Evolutionary conservation across 2,797 vertebrate genomes (phyloP).

Genomic region (Lagorchestes hirsutus): DNA sequence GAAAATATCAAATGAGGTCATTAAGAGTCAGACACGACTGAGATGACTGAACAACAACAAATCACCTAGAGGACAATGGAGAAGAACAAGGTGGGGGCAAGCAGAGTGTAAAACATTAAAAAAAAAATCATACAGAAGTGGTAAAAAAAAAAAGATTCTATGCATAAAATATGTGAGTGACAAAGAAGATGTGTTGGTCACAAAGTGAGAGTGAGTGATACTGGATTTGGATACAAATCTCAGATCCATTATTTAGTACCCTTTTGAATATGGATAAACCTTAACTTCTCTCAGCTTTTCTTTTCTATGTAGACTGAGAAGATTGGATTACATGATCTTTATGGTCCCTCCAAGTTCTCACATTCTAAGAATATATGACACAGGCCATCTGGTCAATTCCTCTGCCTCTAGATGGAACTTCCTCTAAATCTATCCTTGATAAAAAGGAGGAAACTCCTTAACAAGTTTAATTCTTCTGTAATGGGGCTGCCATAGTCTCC

Average conservation of each 20-base stretch:
- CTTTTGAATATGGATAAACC: background rate
- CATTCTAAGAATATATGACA: background rate
- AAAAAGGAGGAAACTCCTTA: background rate
- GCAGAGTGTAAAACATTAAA: background rate
- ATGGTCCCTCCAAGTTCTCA: background rate
- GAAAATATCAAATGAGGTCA: background rate
- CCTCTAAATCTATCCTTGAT: background rate
- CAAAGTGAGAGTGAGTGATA: background rate
- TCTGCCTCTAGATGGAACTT: background rate
- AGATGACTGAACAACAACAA: background rate
- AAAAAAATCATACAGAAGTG: background rate
- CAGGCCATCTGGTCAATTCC: background rate
- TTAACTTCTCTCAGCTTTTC: background rate
- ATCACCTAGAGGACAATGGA: background rate
- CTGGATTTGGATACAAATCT: background rate
- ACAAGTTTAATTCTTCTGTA: background rate
- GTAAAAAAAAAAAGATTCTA: background rate
- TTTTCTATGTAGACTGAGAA: background rate
- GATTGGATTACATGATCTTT: background rate
- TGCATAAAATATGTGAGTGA: background rate
- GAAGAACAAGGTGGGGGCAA: background rate
- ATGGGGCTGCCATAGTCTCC: background rate
- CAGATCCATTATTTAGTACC: background rate
- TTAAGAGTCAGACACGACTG: background rate
- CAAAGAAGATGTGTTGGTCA: background rate